Evolutionary conservation across 2,113 vertebrate genomes (phyloP).

Genomic region (Nettapus auritus): DNA sequence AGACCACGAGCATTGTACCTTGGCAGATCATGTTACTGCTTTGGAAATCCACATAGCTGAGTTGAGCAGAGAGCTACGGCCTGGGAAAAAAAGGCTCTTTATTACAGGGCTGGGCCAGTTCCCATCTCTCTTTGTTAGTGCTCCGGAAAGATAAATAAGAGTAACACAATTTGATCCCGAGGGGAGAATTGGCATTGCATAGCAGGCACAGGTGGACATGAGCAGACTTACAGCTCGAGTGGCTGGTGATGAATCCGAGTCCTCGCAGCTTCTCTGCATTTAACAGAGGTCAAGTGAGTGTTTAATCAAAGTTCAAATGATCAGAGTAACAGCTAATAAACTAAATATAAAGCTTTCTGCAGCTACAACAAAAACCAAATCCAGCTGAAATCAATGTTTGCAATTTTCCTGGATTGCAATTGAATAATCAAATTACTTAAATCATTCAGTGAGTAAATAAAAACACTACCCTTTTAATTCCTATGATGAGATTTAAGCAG

Average conservation of each 20-base stretch:
- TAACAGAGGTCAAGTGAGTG: neutral
- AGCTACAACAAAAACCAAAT: neutral
- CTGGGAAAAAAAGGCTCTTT: neutral
- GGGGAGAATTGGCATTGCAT: neutral
- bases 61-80: neutral
- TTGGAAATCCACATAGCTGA: neutral
- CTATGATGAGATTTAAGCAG: neutral
- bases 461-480: neutral
- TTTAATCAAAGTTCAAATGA: neutral
- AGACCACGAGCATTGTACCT: fast-evolving
- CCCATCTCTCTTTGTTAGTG: neutral
- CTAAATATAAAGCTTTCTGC: neutral
- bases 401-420: neutral
- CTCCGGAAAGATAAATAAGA: neutral
- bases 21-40: neutral
- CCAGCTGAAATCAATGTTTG: neutral
- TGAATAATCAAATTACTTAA: neutral
- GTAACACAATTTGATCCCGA: neutral
- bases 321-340: neutral
- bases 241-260: neutral
- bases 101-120: neutral
- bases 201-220: neutral
- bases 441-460: neutral
- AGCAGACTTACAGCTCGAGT: neutral
- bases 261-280: neutral